Evolutionary conservation across 2,888 invertebrate genomes (phyloP).

Genomic region (Linhomoeus sp.): DNA sequence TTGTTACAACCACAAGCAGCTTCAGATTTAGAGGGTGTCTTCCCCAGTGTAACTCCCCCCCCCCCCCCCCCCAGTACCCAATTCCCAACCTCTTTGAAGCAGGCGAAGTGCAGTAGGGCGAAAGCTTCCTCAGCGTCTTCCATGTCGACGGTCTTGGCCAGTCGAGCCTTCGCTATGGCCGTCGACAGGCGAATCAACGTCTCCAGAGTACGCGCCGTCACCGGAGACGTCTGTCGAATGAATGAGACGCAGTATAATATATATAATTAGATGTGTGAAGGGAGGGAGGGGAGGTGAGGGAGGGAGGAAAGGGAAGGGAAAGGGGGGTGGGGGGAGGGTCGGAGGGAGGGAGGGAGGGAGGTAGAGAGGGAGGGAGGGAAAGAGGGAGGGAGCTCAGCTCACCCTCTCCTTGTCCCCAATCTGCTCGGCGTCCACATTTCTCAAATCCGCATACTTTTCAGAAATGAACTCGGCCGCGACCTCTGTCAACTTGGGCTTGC

Average conservation of each 20-base stretch:
- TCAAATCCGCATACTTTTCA: constrained; percentile 72
- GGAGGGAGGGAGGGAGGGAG: too few species aligned
- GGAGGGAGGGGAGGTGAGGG: too few species aligned
- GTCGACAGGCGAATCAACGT: constrained; percentile 90
- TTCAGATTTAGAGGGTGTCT: not conserved
- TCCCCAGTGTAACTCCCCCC: not conserved
- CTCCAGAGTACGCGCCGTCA: constrained; percentile 85
- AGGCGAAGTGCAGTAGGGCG: constrained; percentile 77
- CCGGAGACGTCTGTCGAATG: constrained; percentile 69
- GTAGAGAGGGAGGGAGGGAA: too few species aligned
- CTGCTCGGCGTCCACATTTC: constrained; percentile 66
- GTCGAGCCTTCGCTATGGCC: constrained; percentile 83
- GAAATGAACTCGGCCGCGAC: constrained; percentile 72
- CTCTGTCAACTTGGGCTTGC: constrained; percentile 70
- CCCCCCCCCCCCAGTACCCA: not conserved
- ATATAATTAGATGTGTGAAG: too few species aligned
- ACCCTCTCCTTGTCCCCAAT: constrained; percentile 64
- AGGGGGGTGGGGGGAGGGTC: too few species aligned
- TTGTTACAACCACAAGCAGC: not conserved
- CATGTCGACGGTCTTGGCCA: constrained; percentile 59
- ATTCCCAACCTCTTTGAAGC: constrained; percentile 62
- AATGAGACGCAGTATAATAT: too few species aligned
- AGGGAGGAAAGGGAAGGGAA: too few species aligned
- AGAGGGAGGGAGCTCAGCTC: too few species aligned
- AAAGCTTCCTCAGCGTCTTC: constrained; percentile 77